Evolutionary conservation across 1,140 invertebrate genomes (phyloP).

Genomic region (Melitaea cinxia): DNA sequence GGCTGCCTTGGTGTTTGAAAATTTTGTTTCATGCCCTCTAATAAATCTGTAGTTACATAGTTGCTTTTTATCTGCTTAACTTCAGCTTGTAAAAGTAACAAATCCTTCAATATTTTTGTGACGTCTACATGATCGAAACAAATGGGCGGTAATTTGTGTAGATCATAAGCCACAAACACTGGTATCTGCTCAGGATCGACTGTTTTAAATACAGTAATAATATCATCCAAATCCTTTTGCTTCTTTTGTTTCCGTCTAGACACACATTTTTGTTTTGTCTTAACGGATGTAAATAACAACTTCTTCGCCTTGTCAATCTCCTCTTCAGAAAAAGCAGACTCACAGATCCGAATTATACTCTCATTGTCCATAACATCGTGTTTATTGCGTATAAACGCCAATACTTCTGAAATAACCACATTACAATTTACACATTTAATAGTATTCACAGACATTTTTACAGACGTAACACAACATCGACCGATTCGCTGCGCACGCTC

Average conservation of each 20-base stretch:
- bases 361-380: conserved; percentile 9
- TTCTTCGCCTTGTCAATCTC: conserved; percentile 11
- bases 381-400: conserved; percentile 7
- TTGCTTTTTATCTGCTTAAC: conserved; percentile 5
- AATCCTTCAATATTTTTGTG: conserved; percentile 7
- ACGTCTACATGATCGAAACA: conserved; percentile 12
- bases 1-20: not conserved
- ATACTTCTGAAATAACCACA: conserved; percentile 3
- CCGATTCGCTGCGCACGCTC: too few relatives aligned
- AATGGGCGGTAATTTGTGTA: conserved; percentile 13
- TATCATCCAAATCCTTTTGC: conserved; percentile 7
- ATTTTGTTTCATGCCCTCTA: not conserved
- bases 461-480: too few relatives aligned
- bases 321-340: conserved; percentile 15
- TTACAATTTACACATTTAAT: conserved; percentile 13
- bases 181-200: too few relatives aligned
- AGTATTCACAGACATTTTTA: conserved; percentile 12
- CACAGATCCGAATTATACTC: conserved; percentile 6
- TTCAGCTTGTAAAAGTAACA: conserved; percentile 8
- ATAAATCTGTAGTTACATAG: conserved; percentile 1
- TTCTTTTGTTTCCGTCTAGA: conserved; percentile 15
- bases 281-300: conserved; percentile 7
- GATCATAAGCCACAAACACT: conserved; percentile 10
- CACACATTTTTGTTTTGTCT: conserved; percentile 6
- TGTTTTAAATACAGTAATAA: conserved; percentile 7